A percentile compares a stretch with the other conserved stretches of the same genome.
Conservation (phyloP, 2,113 vertebrate species). For the Xenopus borealis region DNA sequence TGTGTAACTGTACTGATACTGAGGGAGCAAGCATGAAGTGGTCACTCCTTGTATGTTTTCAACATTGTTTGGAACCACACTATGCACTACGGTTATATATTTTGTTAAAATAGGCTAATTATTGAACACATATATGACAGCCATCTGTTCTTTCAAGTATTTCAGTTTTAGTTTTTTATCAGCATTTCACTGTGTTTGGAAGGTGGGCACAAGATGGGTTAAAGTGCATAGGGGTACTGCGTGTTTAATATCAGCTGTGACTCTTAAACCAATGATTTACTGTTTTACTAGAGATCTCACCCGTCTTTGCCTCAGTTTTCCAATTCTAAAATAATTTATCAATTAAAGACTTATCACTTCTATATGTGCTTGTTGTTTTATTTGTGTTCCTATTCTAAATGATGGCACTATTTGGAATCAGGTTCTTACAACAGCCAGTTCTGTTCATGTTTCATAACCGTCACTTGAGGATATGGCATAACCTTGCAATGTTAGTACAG, state of each 20-base stretch:
- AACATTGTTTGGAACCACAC: conserved; percentile 9
- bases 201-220: conserved; percentile 29
- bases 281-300: conserved; percentile 21
- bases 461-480: no score
- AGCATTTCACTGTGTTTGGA: conserved; percentile 36
- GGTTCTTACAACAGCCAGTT: no score
- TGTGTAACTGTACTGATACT: background rate
- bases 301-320: conserved; percentile 40
- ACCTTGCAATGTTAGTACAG: no score
- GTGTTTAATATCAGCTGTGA: conserved; percentile 20
- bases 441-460: no score
- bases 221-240: conserved; percentile 8
- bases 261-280: conserved; percentile 20
- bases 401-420: no score
- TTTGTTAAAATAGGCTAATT: conserved; percentile 18
- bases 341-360: conserved; percentile 39
- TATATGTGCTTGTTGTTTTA: conserved; percentile 1
- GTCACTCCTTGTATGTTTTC: conserved; percentile 6
- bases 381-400: background rate
- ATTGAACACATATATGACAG: conserved; percentile 11
- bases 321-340: conserved; percentile 29
- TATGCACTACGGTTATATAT: conserved; percentile 38
- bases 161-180: conserved; percentile 5
- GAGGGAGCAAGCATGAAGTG: background rate
- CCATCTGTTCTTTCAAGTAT: conserved; percentile 9